Evolutionary conservation across 30 jellyfish, hydroid and myxozoan genomes (phyloP), one percentile per base, ranked within the genome.

Genomic region (Aurelia coerulea): DNA sequence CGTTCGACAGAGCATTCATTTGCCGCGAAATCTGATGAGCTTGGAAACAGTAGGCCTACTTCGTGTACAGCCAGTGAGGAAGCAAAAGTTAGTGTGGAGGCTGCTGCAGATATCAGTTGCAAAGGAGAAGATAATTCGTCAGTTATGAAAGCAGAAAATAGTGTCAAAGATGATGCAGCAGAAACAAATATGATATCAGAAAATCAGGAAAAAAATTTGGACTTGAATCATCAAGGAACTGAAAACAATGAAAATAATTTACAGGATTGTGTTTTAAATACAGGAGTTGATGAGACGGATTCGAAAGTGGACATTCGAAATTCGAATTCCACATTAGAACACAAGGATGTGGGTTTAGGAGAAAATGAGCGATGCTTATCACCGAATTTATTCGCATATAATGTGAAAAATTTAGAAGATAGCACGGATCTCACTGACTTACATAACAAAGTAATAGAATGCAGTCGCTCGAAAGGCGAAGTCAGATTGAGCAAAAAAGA

Each of bases 151-250:
- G 76, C 18, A 2, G 13, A 60, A 58, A 23, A 29, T 14, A 34
- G 35, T 2, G 35, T 12, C 2, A 65, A 35, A 23, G 39, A 69
- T 12, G 13, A 9, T 29, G 1, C 8, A 13, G 12, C 13, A 31
- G 32, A 31, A 69, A 35, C 12, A 7, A 2, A 35, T 35, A 60
- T 3, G 35, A 69, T 13, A 37, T 17, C 70, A 17, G 74, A 69
- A 51, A 80, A 80, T 3, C 19, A 14, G n/a, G 74, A 66, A 62
- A 66, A 69, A 54, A 52, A 80, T 49, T 62, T 63, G 79, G 88
- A 63, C 19, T 29, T 33, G 68, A 60, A 19, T 78, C 59, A 32
- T 33, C 23, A 71, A 18, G 16, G 16, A 13, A 13, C 81, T 41
- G 14, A 50, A 13, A 31, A 41, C 17, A 34, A 34, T 1, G 81